Percentiles rank a stretch among this genome's conserved stretches.
Conservation (phyloP, 2,888 invertebrate species). For the Lysandra bellargus region DNA sequence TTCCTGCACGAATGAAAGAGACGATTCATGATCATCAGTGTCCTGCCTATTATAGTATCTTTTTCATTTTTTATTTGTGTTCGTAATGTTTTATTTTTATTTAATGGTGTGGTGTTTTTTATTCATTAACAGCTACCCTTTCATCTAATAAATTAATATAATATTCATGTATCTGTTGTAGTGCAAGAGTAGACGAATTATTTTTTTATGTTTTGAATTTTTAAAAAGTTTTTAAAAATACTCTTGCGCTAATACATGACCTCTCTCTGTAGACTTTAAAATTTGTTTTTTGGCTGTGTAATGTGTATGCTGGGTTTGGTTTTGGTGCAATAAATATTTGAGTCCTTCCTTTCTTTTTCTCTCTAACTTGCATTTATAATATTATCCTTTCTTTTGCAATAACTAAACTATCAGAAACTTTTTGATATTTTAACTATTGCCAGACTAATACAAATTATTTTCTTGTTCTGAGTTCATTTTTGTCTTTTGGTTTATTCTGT, state of each 20-base stretch:
- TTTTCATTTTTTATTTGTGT: no score
- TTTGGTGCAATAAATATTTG: constrained; percentile 13
- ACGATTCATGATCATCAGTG: no score
- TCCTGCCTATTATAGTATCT: no score
- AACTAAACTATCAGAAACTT: neutral
- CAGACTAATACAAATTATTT: neutral
- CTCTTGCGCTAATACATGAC: neutral
- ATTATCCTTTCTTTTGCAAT: neutral
- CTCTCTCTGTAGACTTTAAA: neutral
- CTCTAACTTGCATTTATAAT: neutral
- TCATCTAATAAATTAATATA: neutral
- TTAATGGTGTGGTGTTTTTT: neutral
- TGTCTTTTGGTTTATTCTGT: neutral
- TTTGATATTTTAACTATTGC: neutral
- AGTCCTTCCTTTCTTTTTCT: neutral
- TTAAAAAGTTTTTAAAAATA: neutral
- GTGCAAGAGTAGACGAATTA: neutral
- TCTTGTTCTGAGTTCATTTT: neutral
- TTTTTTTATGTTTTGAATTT: neutral
- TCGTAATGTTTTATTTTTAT: neutral
- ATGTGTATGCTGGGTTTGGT: neutral
- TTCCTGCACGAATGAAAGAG: no score
- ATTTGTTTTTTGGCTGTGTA: constrained; percentile 34
- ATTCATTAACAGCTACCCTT: neutral
- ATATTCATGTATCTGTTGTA: neutral